These are phyloP conservation scores for Cremastobaeus sp. DNA, from an alignment of 2,888 invertebrate genomes.

Conservation along the genomic window DNA sequence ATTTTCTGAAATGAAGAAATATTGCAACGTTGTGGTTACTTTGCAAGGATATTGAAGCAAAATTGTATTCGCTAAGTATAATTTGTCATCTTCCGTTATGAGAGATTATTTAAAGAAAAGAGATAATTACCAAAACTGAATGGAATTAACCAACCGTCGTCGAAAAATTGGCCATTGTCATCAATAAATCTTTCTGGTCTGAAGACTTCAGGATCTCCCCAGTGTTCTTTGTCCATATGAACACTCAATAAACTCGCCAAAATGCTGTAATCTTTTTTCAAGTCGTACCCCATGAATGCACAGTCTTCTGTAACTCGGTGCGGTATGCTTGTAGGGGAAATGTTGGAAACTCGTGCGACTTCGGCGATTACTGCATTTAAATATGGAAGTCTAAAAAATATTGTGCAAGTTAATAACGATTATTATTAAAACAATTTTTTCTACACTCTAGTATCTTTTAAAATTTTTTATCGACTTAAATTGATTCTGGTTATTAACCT, in stretches of 20 bases:
- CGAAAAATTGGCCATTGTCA: constrained; percentile 79
- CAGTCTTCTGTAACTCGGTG: constrained; percentile 87
- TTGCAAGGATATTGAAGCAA: too few relatives aligned
- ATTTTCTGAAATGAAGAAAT: too few relatives aligned
- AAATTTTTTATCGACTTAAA: too few relatives aligned
- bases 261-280: constrained; percentile 82
- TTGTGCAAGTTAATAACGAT: too few relatives aligned
- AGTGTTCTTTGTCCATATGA: constrained; percentile 83
- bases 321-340: constrained; percentile 86
- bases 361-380: constrained; percentile 88
- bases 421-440: too few relatives aligned
- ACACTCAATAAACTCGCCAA: constrained; percentile 86
- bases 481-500: too few relatives aligned
- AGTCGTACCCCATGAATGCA: constrained; percentile 83
- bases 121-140: constrained; percentile 65
- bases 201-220: constrained; percentile 85
- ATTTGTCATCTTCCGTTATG: too few relatives aligned
- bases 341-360: constrained; percentile 87
- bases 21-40: too few relatives aligned
- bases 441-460: too few relatives aligned
- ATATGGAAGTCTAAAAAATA: constrained; percentile 81
- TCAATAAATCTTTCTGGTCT: constrained; percentile 86
- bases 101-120: too few relatives aligned
- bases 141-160: constrained; percentile 68
- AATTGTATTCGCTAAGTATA: too few relatives aligned